Percentiles rank a stretch among this genome's conserved stretches.
Conservation (phyloP, 2,113 vertebrate species). For the Micronisus gabar region DNA sequence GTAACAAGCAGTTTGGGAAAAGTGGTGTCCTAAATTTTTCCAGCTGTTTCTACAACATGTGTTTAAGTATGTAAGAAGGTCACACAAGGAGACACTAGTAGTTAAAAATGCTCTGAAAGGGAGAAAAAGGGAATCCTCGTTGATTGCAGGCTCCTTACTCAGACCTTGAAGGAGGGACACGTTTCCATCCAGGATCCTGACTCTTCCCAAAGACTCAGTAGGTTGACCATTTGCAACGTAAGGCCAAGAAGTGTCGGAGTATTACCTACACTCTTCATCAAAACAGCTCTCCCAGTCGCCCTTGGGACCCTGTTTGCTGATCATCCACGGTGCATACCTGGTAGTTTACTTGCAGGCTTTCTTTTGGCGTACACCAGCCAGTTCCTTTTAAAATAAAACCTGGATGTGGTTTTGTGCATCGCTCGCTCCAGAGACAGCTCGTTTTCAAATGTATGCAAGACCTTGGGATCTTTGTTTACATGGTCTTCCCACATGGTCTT, state of each 20-base stretch:
- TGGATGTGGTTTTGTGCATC: not conserved
- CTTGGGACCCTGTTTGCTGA: not conserved
- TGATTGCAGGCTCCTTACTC: not conserved
- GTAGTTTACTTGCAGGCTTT: not conserved
- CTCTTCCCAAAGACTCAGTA: not conserved
- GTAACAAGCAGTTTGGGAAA: not conserved
- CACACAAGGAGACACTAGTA: not conserved
- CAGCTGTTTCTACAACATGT: not conserved
- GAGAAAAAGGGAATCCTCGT: not conserved
- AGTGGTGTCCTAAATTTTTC: not conserved
- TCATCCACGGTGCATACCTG: no score
- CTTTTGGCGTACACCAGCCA: not conserved
- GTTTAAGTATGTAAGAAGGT: not conserved
- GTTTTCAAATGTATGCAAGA: not conserved
- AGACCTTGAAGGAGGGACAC: not conserved
- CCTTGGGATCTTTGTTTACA: not conserved
- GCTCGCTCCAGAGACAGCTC: not conserved
- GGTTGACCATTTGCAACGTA: not conserved
- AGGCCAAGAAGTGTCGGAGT: not conserved
- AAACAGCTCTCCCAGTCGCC: not conserved
- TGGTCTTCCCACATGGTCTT: not conserved
- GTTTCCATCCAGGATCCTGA: rapidly evolving
- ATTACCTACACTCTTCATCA: not conserved
- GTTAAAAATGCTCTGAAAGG: not conserved
- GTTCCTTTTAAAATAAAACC: not conserved